A percentile compares a stretch with the other conserved stretches of the same genome.
phyloP scores from a whole-genome alignment of 92 coral and sea anemone genomes.

The Umimayanthus kanabou region DNA sequence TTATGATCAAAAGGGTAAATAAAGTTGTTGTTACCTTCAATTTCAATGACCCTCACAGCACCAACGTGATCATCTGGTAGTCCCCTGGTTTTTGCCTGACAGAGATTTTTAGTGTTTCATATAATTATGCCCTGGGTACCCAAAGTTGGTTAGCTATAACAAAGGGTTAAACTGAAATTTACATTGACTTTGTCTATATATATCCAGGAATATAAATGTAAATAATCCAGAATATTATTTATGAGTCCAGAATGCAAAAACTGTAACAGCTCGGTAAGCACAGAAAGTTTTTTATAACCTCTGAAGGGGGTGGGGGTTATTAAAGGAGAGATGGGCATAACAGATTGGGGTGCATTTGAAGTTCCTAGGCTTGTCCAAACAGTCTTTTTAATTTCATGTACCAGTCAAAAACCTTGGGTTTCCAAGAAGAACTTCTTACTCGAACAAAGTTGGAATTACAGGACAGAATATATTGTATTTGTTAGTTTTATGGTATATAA shows the following conservation, averaged over 20 bases:
- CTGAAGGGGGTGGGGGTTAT: background rate
- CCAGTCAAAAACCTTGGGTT: no score
- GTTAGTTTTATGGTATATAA: background rate
- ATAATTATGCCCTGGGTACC: background rate
- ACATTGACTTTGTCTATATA: no score
- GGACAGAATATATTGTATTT: background rate
- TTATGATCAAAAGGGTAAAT: no score
- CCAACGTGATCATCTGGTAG: conserved; percentile 97
- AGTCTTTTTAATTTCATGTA: no score
- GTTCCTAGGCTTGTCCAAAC: no score
- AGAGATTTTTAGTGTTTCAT: background rate
- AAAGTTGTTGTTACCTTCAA: conserved; percentile 66
- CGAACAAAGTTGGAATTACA: no score
- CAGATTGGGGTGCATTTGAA: no score
- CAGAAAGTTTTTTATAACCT: background rate
- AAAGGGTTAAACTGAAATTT: no score
- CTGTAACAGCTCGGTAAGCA: background rate
- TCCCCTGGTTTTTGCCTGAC: conserved; percentile 92
- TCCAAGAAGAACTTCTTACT: no score
- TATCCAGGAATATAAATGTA: background rate
- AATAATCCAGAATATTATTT: background rate
- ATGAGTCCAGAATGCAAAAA: no score
- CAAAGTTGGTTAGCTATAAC: background rate
- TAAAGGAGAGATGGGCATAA: no score
- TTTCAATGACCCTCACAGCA: conserved; percentile 93